Percentiles rank a stretch among this genome's conserved stretches.
Evolutionary conservation across 2,888 invertebrate species (phyloP).

Genomic region (Lepidochrysops patricia): DNA sequence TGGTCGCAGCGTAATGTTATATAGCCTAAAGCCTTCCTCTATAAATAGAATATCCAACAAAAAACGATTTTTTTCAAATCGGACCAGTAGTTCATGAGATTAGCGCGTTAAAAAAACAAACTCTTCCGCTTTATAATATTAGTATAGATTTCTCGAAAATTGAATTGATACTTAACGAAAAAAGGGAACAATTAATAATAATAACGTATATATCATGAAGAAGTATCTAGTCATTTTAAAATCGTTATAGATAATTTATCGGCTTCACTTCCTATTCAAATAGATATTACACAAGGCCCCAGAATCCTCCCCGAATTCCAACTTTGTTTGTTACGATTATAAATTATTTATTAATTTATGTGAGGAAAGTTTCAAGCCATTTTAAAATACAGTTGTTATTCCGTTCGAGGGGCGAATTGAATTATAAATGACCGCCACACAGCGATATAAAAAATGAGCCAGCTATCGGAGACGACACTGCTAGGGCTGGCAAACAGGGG

Average conservation of each 20-base stretch:
- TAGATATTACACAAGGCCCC: neutral
- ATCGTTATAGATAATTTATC: neutral
- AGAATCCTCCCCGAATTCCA: neutral
- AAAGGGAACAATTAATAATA: too few relatives aligned
- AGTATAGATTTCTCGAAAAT: too few relatives aligned
- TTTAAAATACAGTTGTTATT: neutral
- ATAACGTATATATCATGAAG: too few relatives aligned
- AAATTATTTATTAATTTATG: constrained; percentile 8
- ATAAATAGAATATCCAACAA: too few relatives aligned
- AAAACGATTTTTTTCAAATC: too few relatives aligned
- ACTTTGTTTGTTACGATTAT: neutral
- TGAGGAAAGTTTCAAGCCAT: neutral
- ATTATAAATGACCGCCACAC: neutral
- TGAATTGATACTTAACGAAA: too few relatives aligned
- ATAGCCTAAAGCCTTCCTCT: too few relatives aligned
- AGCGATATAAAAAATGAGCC: neutral
- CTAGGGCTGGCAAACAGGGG: neutral
- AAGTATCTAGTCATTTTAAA: too few relatives aligned
- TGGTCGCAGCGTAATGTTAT: too few relatives aligned
- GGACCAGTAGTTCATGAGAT: too few relatives aligned
- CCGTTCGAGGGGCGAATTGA: neutral
- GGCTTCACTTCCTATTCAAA: neutral
- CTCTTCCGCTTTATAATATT: too few relatives aligned
- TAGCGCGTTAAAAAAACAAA: too few relatives aligned
- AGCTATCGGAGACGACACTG: neutral